phyloP scores from a whole-genome alignment of 2,797 vertebrate genomes.

The Centropyge bicolor region DNA sequence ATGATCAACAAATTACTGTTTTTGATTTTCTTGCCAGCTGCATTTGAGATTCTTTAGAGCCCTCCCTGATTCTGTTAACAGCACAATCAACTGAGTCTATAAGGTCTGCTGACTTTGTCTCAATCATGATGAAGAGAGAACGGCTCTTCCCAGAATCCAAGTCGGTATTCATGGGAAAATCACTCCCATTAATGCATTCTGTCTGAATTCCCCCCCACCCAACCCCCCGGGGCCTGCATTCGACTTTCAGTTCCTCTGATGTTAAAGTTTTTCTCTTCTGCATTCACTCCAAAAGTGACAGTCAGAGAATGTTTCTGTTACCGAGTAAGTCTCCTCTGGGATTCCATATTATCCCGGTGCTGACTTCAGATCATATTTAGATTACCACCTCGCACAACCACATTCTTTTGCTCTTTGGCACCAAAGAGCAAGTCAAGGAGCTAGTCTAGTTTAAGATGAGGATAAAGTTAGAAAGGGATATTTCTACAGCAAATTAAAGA shows the following conservation, averaged over 20 bases:
- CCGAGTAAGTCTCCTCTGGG: not conserved
- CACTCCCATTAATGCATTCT: not conserved
- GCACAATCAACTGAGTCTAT: not conserved
- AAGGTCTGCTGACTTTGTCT: not conserved
- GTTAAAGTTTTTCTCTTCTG: constrained; percentile 1
- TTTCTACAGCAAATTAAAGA: too few species aligned
- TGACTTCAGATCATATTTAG: not conserved
- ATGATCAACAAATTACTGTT: not conserved
- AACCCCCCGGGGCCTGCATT: not conserved
- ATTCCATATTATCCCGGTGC: accelerated
- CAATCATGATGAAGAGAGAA: not conserved
- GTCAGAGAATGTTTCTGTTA: not conserved
- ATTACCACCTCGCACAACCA: not conserved
- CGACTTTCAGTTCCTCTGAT: not conserved
- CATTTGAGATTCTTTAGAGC: not conserved
- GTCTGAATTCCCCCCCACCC: not conserved
- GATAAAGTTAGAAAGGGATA: too few species aligned
- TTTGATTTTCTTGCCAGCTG: not conserved
- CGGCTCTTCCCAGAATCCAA: not conserved
- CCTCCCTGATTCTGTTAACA: not conserved
- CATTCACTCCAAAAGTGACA: not conserved
- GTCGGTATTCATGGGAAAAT: not conserved
- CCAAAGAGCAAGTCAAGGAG: not conserved
- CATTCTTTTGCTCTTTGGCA: not conserved
- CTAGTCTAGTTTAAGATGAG: not conserved